These are phyloP conservation scores for Coleophora flavipennella DNA, from an alignment of 2,888 invertebrate genomes.

Conservation along the genomic window DNA sequence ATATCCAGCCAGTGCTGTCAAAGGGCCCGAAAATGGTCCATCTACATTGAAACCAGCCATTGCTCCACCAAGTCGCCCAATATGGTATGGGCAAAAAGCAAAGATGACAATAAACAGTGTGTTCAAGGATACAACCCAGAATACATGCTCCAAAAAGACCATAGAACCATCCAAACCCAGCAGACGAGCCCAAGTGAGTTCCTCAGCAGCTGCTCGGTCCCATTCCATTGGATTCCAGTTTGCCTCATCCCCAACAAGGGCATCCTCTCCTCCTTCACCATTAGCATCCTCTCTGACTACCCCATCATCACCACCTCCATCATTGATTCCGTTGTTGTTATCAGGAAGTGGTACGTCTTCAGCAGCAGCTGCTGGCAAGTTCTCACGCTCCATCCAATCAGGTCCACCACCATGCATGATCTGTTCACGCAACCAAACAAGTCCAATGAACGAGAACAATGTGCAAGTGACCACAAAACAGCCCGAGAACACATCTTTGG, in stretches of 20 bases:
- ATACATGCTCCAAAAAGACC: conserved; percentile 97
- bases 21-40: conserved; percentile 93
- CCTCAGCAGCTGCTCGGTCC: conserved; percentile 97
- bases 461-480: conserved; percentile 98
- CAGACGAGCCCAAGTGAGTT: conserved; percentile 97
- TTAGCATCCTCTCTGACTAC: conserved; percentile 46
- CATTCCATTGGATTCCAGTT: conserved; percentile 99
- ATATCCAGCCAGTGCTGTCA: conserved; percentile 95
- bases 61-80: conserved; percentile 88
- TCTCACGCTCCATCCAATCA: conserved; percentile 92
- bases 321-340: conserved; percentile 65
- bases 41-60: conserved; percentile 63
- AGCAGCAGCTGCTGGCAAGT: conserved; percentile 61
- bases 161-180: conserved; percentile 97
- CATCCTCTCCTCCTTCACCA: conserved; percentile 61
- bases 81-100: conserved; percentile 96
- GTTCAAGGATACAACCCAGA: conserved; percentile 98
- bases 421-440: conserved; percentile 98
- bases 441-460: conserved; percentile 94
- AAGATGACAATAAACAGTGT: conserved; percentile 97
- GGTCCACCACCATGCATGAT: conserved; percentile 98
- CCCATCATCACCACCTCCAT: conserved; percentile 43
- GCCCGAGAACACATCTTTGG: conserved; percentile 95
- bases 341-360: conserved; percentile 58
- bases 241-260: conserved; percentile 80